A percentile compares a stretch with the other conserved stretches of the same genome.
Conservation (phyloP, 2,888 invertebrate genomes). For the Sarcophaga subvicina region DNA sequence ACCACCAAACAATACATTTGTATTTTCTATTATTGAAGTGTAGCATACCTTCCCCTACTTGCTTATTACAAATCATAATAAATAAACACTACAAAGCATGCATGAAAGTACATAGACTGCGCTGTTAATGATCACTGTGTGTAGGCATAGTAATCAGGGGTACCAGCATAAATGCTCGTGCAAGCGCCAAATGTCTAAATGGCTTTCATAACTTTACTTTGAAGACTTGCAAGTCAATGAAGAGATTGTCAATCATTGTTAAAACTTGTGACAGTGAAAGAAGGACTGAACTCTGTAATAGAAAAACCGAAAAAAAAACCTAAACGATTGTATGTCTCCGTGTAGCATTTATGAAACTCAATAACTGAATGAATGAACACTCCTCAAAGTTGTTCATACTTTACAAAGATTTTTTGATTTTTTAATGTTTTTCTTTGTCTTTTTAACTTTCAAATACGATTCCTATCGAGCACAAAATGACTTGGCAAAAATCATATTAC, state of each 20-base stretch:
- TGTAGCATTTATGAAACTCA: background rate
- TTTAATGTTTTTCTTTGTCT: background rate
- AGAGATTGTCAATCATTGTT: slow-evolving; percentile 69
- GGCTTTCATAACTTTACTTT: slow-evolving; percentile 43
- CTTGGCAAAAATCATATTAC: slow-evolving; percentile 25
- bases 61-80: slow-evolving; percentile 4
- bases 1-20: background rate
- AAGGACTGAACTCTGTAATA: slow-evolving; percentile 25
- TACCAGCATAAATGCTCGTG: slow-evolving; percentile 31
- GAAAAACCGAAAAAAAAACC: background rate
- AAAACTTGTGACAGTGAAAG: slow-evolving; percentile 61
- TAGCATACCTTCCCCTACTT: slow-evolving; percentile 14
- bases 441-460: slow-evolving; percentile 32
- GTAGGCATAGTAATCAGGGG: background rate
- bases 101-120: background rate
- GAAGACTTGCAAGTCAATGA: slow-evolving; percentile 56
- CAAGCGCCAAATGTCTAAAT: slow-evolving; percentile 33
- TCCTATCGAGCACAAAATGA: slow-evolving; percentile 23
- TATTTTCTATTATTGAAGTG: background rate
- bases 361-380: slow-evolving; percentile 19
- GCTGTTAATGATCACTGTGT: too few species aligned
- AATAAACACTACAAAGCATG: slow-evolving; percentile 14
- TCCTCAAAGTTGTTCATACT: slow-evolving; percentile 1
- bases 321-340: background rate
- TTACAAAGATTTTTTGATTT: background rate